Evolutionary conservation across 2,797 vertebrate genomes (phyloP).

Genomic region (Petrocephalus sullivani): DNA sequence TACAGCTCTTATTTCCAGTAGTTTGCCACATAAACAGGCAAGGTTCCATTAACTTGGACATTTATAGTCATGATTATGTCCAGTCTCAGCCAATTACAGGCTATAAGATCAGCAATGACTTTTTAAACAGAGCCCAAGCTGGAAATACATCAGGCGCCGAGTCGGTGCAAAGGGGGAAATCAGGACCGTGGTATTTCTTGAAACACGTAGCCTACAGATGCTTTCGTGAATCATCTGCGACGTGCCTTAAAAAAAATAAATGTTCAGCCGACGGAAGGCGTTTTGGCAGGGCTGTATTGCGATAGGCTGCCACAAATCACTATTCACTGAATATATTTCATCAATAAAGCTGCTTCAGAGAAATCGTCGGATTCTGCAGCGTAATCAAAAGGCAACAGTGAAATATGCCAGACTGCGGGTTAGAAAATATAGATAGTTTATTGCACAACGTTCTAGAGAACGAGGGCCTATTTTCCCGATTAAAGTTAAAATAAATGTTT

Average conservation of each 20-base stretch:
- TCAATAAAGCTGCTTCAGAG: neutral
- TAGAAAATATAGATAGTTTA: constrained; percentile 77
- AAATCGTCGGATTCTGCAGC: neutral
- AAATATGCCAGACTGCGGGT: constrained; percentile 25
- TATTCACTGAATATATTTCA: neutral
- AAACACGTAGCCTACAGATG: neutral
- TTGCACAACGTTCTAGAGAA: constrained; percentile 71
- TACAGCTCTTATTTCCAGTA: neutral
- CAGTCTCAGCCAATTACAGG: neutral
- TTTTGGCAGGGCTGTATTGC: neutral
- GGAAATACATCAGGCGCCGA: neutral
- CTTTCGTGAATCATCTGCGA: neutral
- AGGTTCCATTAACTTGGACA: neutral
- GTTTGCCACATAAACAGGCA: neutral
- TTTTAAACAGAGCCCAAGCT: neutral
- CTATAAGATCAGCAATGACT: neutral
- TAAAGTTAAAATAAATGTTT: constrained; percentile 32
- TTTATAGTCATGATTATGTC: neutral
- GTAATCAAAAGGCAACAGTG: neutral
- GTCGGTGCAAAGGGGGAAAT: neutral
- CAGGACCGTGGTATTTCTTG: neutral
- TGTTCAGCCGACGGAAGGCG: neutral
- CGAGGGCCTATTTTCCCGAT: constrained; percentile 54
- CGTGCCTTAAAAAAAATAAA: neutral
- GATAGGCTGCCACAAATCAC: neutral